Conservation (phyloP, 2,888 invertebrate species). For the Elegia similella region DNA sequence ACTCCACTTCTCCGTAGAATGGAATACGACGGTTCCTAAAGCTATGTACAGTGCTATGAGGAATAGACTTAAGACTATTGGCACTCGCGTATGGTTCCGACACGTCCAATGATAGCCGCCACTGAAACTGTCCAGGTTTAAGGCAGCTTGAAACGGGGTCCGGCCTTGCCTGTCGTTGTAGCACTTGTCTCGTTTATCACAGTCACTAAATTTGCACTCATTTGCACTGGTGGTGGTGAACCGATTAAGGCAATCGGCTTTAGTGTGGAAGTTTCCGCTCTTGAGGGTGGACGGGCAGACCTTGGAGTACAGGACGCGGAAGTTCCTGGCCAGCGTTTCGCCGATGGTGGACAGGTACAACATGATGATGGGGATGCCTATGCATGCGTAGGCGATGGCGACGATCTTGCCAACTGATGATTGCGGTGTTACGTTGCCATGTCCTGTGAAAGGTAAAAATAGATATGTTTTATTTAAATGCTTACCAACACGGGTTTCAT, state of each 20-base stretch:
- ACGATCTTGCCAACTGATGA: constrained; percentile 90
- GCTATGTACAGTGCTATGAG: constrained; percentile 93
- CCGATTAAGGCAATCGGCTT: constrained; percentile 46
- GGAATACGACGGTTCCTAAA: constrained; percentile 94
- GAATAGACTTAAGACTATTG: constrained; percentile 91
- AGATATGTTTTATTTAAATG: not conserved
- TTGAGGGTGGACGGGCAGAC: constrained; percentile 53
- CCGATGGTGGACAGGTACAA: constrained; percentile 94
- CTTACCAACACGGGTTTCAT: not conserved
- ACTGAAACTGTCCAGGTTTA: constrained; percentile 63
- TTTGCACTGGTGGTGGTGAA: constrained; percentile 33
- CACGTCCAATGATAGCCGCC: constrained; percentile 69
- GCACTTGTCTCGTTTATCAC: constrained; percentile 42
- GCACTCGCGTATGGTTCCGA: constrained; percentile 87
- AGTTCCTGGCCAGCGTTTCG: constrained; percentile 89
- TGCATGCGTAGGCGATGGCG: constrained; percentile 91
- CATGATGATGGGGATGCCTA: constrained; percentile 94
- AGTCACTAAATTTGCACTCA: constrained; percentile 40
- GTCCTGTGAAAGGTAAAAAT: constrained; percentile 80
- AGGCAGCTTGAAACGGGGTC: constrained; percentile 71
- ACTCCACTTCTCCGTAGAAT: constrained; percentile 95
- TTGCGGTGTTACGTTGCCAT: constrained; percentile 91
- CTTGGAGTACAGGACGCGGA: constrained; percentile 86
- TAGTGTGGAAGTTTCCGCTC: constrained; percentile 44
- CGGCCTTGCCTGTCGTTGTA: constrained; percentile 41